Percentiles rank a stretch among this genome's conserved stretches.
These are phyloP conservation scores for Parapsyche elsis DNA, from an alignment of 1,140 invertebrate genomes.

Conservation along the genomic window DNA sequence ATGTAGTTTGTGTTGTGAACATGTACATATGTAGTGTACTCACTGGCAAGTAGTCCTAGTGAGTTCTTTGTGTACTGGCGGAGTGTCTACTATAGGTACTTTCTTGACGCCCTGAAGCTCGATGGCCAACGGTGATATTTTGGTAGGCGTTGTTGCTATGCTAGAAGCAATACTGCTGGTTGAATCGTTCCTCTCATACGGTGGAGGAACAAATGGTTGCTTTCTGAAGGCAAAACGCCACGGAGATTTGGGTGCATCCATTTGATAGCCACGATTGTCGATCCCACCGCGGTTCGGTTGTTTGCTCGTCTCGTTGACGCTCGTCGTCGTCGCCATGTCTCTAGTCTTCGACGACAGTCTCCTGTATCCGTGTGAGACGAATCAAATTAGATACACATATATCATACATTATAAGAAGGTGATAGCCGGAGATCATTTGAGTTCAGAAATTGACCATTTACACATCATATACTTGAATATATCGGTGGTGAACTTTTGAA, in stretches of 20 bases:
- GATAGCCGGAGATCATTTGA: too few relatives aligned
- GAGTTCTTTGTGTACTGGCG: constrained; percentile 48
- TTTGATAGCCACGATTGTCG: constrained; percentile 51
- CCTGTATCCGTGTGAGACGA: too few relatives aligned
- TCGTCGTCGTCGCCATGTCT: constrained; percentile 60
- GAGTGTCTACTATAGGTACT: constrained; percentile 24
- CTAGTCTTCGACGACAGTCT: constrained; percentile 72
- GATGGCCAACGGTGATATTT: constrained; percentile 52
- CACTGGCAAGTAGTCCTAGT: constrained; percentile 52
- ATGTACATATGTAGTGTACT: too few relatives aligned
- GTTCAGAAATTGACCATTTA: too few relatives aligned
- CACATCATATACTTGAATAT: too few relatives aligned
- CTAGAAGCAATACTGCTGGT: constrained; percentile 53
- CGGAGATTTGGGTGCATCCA: constrained; percentile 53
- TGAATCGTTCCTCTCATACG: constrained; percentile 54
- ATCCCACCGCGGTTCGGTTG: constrained; percentile 61
- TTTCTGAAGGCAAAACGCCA: constrained; percentile 60
- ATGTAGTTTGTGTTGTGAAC: too few relatives aligned
- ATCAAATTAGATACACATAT: too few relatives aligned
- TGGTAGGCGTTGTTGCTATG: constrained; percentile 35
- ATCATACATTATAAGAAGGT: too few relatives aligned
- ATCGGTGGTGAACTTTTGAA: too few relatives aligned
- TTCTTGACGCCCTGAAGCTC: constrained; percentile 50
- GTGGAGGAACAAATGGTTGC: constrained; percentile 50
- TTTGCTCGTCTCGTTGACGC: constrained; percentile 58